Base-by-base conservation (phyloP, 2,888 invertebrate genomes). In the Elgonia sp. region DNA sequence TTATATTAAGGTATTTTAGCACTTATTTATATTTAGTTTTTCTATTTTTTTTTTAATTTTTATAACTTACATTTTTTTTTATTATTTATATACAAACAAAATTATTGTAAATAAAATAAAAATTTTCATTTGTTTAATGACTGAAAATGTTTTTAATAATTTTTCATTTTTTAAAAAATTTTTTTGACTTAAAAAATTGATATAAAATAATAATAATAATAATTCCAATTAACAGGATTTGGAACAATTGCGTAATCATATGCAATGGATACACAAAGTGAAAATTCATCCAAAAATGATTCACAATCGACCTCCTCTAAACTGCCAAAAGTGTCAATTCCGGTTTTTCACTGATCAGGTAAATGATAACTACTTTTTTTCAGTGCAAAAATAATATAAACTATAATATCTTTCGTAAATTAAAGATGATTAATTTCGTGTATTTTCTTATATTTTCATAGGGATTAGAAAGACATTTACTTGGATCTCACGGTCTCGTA, bases 221-320 rank as follows among this genome's bases (percentile, higher is more conserved):
- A n/a, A n/a, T n/a, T n/a, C n/a, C n/a, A n/a, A n/a, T n/a, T n/a
- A n/a, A n/a, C 86, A 96, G 95, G 99, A 99, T 95, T 95, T 98
- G 93, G 98, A 98, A 93, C 98, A 98, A 94, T 95, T 99, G 89
- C 96, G 99, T 89, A 98, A 98, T 94, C 99, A 99, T 94, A 99
- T 99, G 98, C 98, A 98, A 94, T 99, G 98, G 98, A 98, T 99
- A 94, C 99, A 99, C 95, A 98, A 99, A 96, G 98, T 98, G 91
- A 98, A 98, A 95, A 98, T 98, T 93, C 98, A 98, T 95, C 98
- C 98, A 82, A 98, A 98, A 95, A 98, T 98, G 98, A 98, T 98
- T 91, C 98, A 98, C 95, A 98, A 98, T 95, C 96, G 97, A 95
- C 98, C 99, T 83, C 99, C 99, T 67, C 96, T 99, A 90, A 98